Base-by-base conservation (phyloP, 2,113 vertebrate genomes). In the Carassius carassius region DNA sequence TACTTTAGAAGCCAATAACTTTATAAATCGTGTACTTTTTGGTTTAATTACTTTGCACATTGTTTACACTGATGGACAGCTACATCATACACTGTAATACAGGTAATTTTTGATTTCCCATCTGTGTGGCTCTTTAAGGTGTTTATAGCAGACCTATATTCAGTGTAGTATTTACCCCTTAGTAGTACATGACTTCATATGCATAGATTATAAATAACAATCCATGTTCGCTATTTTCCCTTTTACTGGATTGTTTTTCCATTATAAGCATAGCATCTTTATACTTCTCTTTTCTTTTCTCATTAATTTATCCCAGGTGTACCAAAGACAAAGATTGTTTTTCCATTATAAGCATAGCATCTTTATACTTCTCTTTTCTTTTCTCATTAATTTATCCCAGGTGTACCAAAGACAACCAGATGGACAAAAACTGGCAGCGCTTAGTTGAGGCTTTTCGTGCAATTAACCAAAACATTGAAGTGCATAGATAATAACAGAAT, bases 361-460 rank as follows among this genome's bases (percentile, higher is more conserved):
- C 47, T 49, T 49, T 13, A 49, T 3, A n/a, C 21, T 29, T 67
- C 17, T 60, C 23, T 80, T 80, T 23, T 47, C 35, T 80, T 76
- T 81, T 80, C 58, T 87, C 49, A 69, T 80, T 47, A 44, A 65
- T 25, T 82, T 82, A 87, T 77, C 62, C 82, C 78, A 82, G 86
- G 73, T 85, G 73, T 56, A 56, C 47, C 58, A 65, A 41, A 63
- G 75, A 74, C 10, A 62, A 17, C 29, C 75, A 63, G 63, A 82
- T 56, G 9, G 78, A 70, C 60, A 35, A 82, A 51, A 82, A 85
- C 51, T 67, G 37, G 29, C 19, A 77, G 29, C 3, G 23, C 60
- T 37, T 17, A 32, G 41, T 32, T 82, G 63, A 70, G 29, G 51
- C 49, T 69, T 82, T 82, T 70, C 63, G n/a, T 54, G 80, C 80